Percentiles rank a stretch among this genome's conserved stretches.
Conservation (phyloP, 2,888 invertebrate species). For the Polymixis lichenea region DNA sequence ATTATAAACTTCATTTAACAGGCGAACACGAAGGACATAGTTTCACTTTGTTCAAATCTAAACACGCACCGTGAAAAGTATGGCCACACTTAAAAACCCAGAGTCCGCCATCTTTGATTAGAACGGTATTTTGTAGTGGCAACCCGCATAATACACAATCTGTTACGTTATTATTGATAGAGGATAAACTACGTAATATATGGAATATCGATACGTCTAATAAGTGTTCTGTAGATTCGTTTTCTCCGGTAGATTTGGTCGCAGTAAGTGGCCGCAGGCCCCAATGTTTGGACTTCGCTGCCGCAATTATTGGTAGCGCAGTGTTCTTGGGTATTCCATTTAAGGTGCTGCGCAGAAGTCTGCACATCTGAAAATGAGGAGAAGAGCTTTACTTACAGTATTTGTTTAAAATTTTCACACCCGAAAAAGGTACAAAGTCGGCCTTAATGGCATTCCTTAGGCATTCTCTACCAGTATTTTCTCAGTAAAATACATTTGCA, state of each 20-base stretch:
- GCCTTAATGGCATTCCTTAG: no score
- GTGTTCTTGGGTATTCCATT: constrained; percentile 82
- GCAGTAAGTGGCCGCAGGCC: constrained; percentile 81
- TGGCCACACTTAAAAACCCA: constrained; percentile 92
- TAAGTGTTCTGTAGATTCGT: constrained; percentile 50
- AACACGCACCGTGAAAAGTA: constrained; percentile 91
- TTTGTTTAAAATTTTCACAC: not conserved
- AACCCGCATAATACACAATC: constrained; percentile 91
- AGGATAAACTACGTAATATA: constrained; percentile 75
- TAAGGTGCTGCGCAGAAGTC: constrained; percentile 78
- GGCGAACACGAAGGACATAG: constrained; percentile 84
- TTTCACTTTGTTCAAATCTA: constrained; percentile 89
- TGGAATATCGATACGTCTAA: constrained; percentile 70
- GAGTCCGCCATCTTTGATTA: constrained; percentile 91
- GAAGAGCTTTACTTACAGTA: not conserved
- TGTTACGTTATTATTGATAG: constrained; percentile 71
- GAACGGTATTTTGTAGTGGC: constrained; percentile 90
- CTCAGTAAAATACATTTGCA: not conserved
- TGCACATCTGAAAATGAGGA: constrained; percentile 81
- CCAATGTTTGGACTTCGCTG: constrained; percentile 88
- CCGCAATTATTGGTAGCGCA: constrained; percentile 83
- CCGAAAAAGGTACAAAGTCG: no score
- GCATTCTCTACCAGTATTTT: not conserved
- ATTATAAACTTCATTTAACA: constrained; percentile 61
- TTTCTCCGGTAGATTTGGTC: constrained; percentile 24